Evolutionary conservation across 1,140 invertebrate species (phyloP).

Genomic region (Stenopsyche tienmushanensis): DNA sequence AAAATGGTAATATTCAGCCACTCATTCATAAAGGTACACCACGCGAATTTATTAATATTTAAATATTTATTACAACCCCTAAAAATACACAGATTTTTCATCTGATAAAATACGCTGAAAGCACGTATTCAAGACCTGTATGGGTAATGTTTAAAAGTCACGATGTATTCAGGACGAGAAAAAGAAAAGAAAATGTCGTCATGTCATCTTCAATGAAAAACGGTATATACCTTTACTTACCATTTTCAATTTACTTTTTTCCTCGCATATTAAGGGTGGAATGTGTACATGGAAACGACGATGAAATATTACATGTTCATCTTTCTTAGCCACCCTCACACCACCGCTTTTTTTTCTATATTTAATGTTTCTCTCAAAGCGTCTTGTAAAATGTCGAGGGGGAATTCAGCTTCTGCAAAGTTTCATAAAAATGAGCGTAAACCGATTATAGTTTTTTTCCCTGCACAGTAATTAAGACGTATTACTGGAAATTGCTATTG

Average conservation of each 20-base stretch:
- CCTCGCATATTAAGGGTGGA: constrained; percentile 34
- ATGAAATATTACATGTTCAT: constrained; percentile 43
- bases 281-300: constrained; percentile 37
- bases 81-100: not conserved
- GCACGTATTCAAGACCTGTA: too few relatives aligned
- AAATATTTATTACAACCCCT: too few relatives aligned
- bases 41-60: not conserved
- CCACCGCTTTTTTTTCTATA: constrained; percentile 31
- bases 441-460: constrained; percentile 20
- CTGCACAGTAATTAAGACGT: not conserved
- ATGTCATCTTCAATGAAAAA: constrained; percentile 39
- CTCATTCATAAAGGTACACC: constrained; percentile 10
- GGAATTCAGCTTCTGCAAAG: constrained; percentile 21
- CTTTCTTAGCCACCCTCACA: constrained; percentile 29
- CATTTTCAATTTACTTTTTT: constrained; percentile 41
- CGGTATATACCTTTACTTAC: constrained; percentile 23
- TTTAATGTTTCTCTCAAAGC: constrained; percentile 26
- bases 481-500: too few relatives aligned
- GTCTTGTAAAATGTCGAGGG: not conserved
- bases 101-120: not conserved
- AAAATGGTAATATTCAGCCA: too few relatives aligned
- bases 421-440: constrained; percentile 4
- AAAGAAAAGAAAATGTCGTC: constrained; percentile 18
- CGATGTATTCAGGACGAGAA: not conserved
- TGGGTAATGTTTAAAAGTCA: not conserved